Base-by-base conservation (phyloP, 2,797 vertebrate genomes). In the Gastrophryne carolinensis region DNA sequence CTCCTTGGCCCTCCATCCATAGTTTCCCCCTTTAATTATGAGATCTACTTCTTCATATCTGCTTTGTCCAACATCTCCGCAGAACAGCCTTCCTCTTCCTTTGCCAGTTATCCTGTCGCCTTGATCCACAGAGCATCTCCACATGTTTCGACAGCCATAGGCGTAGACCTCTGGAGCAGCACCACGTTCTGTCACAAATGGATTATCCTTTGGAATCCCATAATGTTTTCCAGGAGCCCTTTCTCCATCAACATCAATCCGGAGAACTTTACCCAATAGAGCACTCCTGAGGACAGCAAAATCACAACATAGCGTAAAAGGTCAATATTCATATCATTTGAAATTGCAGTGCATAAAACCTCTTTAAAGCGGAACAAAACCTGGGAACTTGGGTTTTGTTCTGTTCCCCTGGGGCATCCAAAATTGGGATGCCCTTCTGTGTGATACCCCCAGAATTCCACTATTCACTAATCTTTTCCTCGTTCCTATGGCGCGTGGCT, bases 1-100 rank as follows among this genome's bases (percentile, higher is more conserved):
- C 72, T 96, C 94, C 76, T 93, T 95, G 0, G 94, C 94, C 80
- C 94, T 89, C 94, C 95, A 96, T 49, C 93, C 90, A 0, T 94
- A 94, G 86, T 95, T 97, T 23, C 93, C 93, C 15, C 93, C 94
- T 79, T 91, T 94, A 66, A 89, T 81, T 8, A 94, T 88, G 8
- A 96, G 87, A 75, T 96, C 85, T 0, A 94, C 82, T 86, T 96
- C 94, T 83, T 96, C 94, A 35, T 91, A 95, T 23, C 88, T 89
- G 83, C 94, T 95, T 81, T 97, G 94, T 9, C 94, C 88, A 0
- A 95, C 92, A 0, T 95, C 93, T 10, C 93, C 95, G 19, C 94
- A 96, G 88, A 96, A 93, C 15, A 96, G 90, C 54, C 92, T 84
- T 10, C 94, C 94, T 24, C 84, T 84, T 79, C 93, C 92, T 4